Evolutionary conservation across 1,140 invertebrate genomes (phyloP).

Genomic region (Drosophila tsacasi): DNA sequence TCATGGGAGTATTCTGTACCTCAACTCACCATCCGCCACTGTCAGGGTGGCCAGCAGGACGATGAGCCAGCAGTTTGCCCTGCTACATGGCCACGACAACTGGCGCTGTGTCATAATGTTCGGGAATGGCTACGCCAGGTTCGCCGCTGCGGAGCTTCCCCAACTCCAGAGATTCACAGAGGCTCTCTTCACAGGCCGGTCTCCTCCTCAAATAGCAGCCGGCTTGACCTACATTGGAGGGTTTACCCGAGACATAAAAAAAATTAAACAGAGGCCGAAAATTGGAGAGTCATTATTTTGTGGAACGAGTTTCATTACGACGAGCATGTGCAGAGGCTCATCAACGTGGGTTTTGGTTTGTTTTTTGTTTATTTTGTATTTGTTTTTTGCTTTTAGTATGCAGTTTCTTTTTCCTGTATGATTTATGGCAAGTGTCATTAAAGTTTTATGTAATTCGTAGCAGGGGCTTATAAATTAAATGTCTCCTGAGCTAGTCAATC

Average conservation of each 20-base stretch:
- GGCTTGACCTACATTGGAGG: constrained; percentile 73
- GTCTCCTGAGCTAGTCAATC: background rate
- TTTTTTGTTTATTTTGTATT: constrained; percentile 26
- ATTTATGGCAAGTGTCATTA: constrained; percentile 19
- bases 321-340: constrained; percentile 14
- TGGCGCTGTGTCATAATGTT: constrained; percentile 52
- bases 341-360: constrained; percentile 11
- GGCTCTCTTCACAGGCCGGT: constrained; percentile 1
- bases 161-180: constrained; percentile 29
- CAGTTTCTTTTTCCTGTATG: constrained; percentile 35
- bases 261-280: constrained; percentile 35
- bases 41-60: constrained; percentile 32
- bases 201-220: constrained; percentile 19
- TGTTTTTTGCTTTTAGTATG: constrained; percentile 17
- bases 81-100: constrained; percentile 34
- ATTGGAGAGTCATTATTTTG: constrained; percentile 66
- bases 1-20: too few species aligned
- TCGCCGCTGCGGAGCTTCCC: constrained; percentile 11
- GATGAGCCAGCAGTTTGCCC: constrained; percentile 72
- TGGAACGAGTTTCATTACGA: constrained; percentile 62
- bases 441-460: constrained; percentile 31
- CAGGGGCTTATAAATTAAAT: constrained; percentile 3
- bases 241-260: constrained; percentile 36
- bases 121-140: constrained; percentile 12
- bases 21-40: constrained; percentile 57